Percentiles rank a stretch among this genome's conserved stretches.
phyloP scores from a whole-genome alignment of 2,888 invertebrate species.

The Cheilosia impressa region DNA sequence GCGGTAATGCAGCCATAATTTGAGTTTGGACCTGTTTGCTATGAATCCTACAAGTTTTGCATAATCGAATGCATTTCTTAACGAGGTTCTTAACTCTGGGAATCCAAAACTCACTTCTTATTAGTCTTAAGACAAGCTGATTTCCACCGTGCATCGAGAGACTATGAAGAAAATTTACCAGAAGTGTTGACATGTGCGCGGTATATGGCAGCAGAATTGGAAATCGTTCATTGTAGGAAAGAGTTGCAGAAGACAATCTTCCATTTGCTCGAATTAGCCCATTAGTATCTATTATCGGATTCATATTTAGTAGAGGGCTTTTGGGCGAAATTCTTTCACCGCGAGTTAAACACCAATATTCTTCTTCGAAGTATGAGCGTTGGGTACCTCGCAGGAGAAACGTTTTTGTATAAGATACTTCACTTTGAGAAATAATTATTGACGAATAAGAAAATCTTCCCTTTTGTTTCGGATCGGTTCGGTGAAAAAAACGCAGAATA shows the following conservation, averaged over 20 bases:
- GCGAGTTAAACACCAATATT: not conserved
- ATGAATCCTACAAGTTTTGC: not conserved
- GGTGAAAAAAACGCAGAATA: not conserved
- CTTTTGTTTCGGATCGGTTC: too few species aligned
- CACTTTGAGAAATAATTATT: too few species aligned
- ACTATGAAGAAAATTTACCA: not conserved
- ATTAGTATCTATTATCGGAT: not conserved
- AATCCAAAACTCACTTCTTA: too few species aligned
- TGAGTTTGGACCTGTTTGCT: not conserved
- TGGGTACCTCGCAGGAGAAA: not conserved
- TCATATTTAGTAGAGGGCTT: not conserved
- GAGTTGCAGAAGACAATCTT: not conserved
- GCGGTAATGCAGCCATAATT: not conserved
- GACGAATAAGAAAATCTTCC: too few species aligned
- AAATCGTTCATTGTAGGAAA: not conserved
- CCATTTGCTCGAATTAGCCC: not conserved
- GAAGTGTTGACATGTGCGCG: not conserved
- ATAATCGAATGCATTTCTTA: not conserved
- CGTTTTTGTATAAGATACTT: not conserved
- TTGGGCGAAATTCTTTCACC: not conserved
- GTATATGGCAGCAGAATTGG: not conserved
- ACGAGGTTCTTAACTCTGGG: too few species aligned
- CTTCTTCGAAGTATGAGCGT: not conserved
- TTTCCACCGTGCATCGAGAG: too few species aligned
- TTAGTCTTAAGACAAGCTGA: too few species aligned